Conservation (phyloP, 2,797 vertebrate genomes). For the Sphenopsis melanotis region DNA sequence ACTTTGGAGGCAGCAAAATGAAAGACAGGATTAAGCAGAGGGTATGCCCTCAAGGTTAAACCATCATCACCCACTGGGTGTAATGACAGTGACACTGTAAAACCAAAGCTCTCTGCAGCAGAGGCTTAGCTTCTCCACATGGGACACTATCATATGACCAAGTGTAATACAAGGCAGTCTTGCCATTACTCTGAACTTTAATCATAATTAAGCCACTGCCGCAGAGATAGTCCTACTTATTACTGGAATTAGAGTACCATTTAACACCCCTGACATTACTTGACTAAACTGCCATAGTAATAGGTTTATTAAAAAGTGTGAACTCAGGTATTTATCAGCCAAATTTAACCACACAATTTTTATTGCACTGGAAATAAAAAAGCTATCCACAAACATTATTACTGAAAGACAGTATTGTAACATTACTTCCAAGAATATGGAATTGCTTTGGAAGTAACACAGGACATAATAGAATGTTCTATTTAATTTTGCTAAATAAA, state of each 20-base stretch:
- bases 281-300: neutral
- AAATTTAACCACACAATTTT: neutral
- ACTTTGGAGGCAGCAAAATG: neutral
- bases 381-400: neutral
- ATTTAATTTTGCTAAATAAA: neutral
- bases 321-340: neutral
- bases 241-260: conserved; percentile 30
- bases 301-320: conserved; percentile 7
- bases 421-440: neutral
- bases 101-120: conserved; percentile 10
- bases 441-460: neutral
- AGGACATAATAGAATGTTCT: neutral
- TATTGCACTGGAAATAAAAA: neutral
- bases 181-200: conserved; percentile 28
- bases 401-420: neutral
- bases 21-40: conserved; percentile 23
- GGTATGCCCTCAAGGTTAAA: neutral
- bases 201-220: conserved; percentile 37
- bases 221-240: conserved; percentile 25
- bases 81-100: conserved; percentile 12
- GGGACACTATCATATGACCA: neutral
- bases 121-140: conserved; percentile 16
- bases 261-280: conserved; percentile 33
- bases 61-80: neutral
- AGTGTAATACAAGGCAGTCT: conserved; percentile 4